Evolutionary conservation across 2,888 invertebrate species (phyloP), one percentile per base, ranked within the genome.

Genomic region (Latrodectus hesperus): DNA sequence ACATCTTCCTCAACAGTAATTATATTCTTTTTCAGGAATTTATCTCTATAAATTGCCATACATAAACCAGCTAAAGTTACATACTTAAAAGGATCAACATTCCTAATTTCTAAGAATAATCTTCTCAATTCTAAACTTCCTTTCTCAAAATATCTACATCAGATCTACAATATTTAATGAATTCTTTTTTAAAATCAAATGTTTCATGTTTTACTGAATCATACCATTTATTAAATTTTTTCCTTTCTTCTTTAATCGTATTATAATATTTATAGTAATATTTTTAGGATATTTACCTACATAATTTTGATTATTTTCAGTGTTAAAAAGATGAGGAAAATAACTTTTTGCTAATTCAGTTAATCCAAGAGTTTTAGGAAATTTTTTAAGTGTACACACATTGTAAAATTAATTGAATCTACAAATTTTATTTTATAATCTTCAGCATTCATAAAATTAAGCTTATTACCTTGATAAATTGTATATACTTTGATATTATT

Each of bases 141-240:
- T 75, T 55, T 75, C 75, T 60, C 11, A 75, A 75, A 60, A 75
- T 75, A 75, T 75, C 75, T 26, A 75, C 76, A 76, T 65, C 51
- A 49, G 65, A 76, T 49, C 65, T 65, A 49, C 65, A 76, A 14
- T 65, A 76, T 76, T 76, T 76, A 65, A 65, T 51, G 12, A 65
- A 49, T 76, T 76, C 76, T 8, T 76, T 76, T 65, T 76, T 38
- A 11, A 76, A 76, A 76, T 65, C 76, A 76, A 76, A 49, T 11
- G 51, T 65, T 65, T 76, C 49, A n/a, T 65, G 3, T 76, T 76
- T 76, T 17, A 76, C 51, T n/a, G 65, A 65, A 14, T 76, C 17
- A 76, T 65, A 65, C 74, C 74, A 65, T 38, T 76, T 65, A 64
- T 51, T n/a, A 65, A 65, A 65, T 4, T 17, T 60, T 76, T 65